Evolutionary conservation across 1,140 invertebrate genomes (phyloP).

Genomic region (Archegozetes longisetosus): DNA sequence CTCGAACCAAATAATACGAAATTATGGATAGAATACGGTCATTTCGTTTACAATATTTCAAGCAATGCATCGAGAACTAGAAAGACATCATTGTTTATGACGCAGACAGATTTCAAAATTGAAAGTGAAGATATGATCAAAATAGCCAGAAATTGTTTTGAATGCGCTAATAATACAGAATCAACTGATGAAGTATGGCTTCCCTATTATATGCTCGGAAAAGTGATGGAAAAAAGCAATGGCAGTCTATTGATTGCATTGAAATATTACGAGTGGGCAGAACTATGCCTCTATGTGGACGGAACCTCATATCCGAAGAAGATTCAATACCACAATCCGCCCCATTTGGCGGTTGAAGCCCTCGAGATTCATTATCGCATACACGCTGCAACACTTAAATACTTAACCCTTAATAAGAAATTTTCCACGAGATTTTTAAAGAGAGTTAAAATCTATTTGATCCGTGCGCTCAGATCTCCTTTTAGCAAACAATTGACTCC

Average conservation of each 20-base stretch:
- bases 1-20: constrained; percentile 47
- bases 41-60: constrained; percentile 66
- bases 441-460: constrained; percentile 7
- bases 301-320: constrained; percentile 66
- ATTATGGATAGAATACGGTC: constrained; percentile 75
- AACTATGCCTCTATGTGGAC: constrained; percentile 52
- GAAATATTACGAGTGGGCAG: constrained; percentile 14
- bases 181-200: constrained; percentile 58
- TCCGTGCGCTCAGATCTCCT: constrained; percentile 6
- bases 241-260: constrained; percentile 36
- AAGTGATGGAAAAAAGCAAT: constrained; percentile 66
- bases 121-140: constrained; percentile 46
- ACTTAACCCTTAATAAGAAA: constrained; percentile 38
- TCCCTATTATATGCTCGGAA: constrained; percentile 79
- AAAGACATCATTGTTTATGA: constrained; percentile 32
- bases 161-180: constrained; percentile 42
- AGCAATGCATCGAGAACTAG: constrained; percentile 72
- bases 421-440: neutral
- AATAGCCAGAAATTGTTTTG: constrained; percentile 56
- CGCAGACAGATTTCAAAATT: constrained; percentile 46
- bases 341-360: constrained; percentile 69
- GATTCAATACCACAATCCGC: constrained; percentile 66
- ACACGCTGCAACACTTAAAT: constrained; percentile 69
- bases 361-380: constrained; percentile 50
- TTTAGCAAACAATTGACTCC: constrained; percentile 2